Percentiles rank a stretch among this genome's conserved stretches.
These are phyloP conservation scores for Anoplolepis gracilipes DNA, from an alignment of 1,140 invertebrate genomes.

Conservation along the genomic window DNA sequence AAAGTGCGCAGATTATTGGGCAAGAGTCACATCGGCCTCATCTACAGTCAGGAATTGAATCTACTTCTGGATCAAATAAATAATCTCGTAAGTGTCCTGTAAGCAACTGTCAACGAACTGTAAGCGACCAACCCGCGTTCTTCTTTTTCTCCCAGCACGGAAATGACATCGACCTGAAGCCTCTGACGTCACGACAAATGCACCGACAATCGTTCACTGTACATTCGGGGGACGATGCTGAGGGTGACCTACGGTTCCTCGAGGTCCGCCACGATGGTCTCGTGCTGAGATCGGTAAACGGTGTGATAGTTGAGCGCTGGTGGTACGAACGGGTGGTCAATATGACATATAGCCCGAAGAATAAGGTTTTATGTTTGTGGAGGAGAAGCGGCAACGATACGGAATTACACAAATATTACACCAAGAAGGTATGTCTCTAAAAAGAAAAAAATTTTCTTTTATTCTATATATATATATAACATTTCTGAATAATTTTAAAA, in stretches of 20 bases:
- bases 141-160: conserved; percentile 89
- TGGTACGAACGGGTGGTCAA: conserved; percentile 99
- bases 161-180: conserved; percentile 98
- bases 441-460: neutral
- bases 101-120: neutral
- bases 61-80: conserved; percentile 97
- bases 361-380: conserved; percentile 98
- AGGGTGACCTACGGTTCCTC: conserved; percentile 97
- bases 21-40: conserved; percentile 99
- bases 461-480: no score
- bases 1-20: conserved; percentile 98
- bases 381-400: conserved; percentile 95
- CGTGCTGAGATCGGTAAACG: conserved; percentile 96
- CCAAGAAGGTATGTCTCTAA: conserved; percentile 93
- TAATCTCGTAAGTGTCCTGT: conserved; percentile 91
- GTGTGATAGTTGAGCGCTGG: conserved; percentile 98
- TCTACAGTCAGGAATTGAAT: conserved; percentile 99
- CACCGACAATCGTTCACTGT: conserved; percentile 99
- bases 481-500: neutral
- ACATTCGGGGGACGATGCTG: conserved; percentile 96
- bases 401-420: conserved; percentile 99
- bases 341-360: conserved; percentile 99
- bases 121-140: neutral
- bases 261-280: conserved; percentile 99
- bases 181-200: conserved; percentile 95